A percentile compares a stretch with the other conserved stretches of the same genome.
Conservation (phyloP, 2,113 vertebrate genomes). For the Malurus melanocephalus region DNA sequence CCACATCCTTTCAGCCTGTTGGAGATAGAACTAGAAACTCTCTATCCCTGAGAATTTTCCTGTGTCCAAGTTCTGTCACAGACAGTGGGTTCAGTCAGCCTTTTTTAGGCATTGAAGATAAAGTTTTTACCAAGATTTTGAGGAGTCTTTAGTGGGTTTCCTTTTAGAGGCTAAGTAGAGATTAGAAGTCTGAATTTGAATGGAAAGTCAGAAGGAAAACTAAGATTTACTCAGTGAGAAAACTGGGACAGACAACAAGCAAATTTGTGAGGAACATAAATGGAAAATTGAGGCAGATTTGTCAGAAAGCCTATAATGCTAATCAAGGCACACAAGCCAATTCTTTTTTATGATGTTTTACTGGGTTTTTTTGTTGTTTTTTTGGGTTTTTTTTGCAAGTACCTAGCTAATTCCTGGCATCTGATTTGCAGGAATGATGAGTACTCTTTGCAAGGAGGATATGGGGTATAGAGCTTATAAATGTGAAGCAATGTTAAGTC, state of each 20-base stretch:
- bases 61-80: background rate
- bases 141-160: background rate
- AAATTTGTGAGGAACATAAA: background rate
- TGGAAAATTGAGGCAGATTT: background rate
- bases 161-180: background rate
- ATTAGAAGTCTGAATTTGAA: background rate
- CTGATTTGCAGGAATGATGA: background rate
- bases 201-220: background rate
- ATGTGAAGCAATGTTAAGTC: background rate
- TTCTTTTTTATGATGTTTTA: background rate
- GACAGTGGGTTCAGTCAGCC: background rate
- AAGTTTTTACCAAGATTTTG: background rate
- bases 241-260: background rate
- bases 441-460: background rate
- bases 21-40: background rate
- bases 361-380: background rate
- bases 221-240: background rate
- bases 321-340: background rate
- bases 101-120: background rate
- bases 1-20: background rate
- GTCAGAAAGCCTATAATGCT: background rate
- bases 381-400: background rate
- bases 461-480: background rate
- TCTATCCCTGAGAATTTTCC: background rate
- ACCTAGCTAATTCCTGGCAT: background rate